phyloP scores from a whole-genome alignment of 1,140 invertebrate genomes.

The Phortica variegata region DNA sequence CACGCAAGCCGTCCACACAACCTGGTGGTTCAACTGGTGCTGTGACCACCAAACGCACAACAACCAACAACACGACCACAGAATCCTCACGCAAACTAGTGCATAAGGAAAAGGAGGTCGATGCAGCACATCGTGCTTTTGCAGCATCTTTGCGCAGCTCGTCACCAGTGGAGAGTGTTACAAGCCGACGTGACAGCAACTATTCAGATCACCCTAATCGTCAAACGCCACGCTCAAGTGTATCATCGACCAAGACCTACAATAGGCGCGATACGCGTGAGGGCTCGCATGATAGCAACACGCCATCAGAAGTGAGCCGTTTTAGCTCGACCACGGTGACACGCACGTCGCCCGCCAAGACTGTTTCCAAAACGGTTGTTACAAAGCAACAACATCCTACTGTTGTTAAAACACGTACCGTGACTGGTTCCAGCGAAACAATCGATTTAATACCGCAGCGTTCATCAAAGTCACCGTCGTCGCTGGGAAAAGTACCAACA shows the following conservation, averaged over 20 bases:
- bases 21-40: background rate
- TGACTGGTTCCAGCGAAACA: slow-evolving; percentile 34
- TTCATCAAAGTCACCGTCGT: slow-evolving; percentile 27
- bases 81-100: slow-evolving; percentile 49
- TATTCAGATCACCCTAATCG: slow-evolving; percentile 23
- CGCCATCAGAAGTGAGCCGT: slow-evolving; percentile 44
- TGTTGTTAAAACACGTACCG: slow-evolving; percentile 30
- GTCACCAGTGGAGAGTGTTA: slow-evolving; percentile 45
- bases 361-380: slow-evolving; percentile 29
- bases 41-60: slow-evolving; percentile 8
- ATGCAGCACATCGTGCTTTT: slow-evolving; percentile 71
- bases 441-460: slow-evolving; percentile 35
- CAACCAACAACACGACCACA: slow-evolving; percentile 13
- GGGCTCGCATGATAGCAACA: slow-evolving; percentile 50
- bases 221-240: slow-evolving; percentile 41
- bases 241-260: slow-evolving; percentile 38
- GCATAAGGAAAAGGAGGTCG: slow-evolving; percentile 59
- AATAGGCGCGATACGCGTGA: slow-evolving; percentile 34
- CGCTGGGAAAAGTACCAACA: slow-evolving; percentile 1
- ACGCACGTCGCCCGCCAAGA: slow-evolving; percentile 28
- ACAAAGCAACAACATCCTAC: slow-evolving; percentile 23
- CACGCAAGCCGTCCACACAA: slow-evolving; percentile 22
- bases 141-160: slow-evolving; percentile 68
- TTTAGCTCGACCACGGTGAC: slow-evolving; percentile 50
- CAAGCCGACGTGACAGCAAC: slow-evolving; percentile 23